Evolutionary conservation across 2,113 vertebrate species (phyloP).

Genomic region (Lycaon pictus): DNA sequence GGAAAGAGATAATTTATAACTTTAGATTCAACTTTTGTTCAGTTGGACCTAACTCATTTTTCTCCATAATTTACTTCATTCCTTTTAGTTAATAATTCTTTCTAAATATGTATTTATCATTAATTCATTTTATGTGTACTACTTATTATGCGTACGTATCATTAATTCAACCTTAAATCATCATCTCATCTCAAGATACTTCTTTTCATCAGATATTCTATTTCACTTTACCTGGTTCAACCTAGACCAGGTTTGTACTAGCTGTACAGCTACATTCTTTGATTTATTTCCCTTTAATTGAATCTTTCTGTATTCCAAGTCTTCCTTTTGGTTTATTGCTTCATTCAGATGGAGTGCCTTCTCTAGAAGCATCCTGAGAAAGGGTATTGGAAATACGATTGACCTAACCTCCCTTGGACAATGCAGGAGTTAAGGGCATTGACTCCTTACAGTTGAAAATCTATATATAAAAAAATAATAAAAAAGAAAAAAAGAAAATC

Average conservation of each 20-base stretch:
- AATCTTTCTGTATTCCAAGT: background rate
- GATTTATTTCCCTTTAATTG: background rate
- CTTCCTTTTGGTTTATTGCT: background rate
- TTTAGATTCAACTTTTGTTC: background rate
- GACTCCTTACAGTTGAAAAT: background rate
- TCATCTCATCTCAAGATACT: background rate
- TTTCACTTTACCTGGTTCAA: background rate
- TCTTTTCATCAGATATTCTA: background rate
- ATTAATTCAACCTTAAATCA: background rate
- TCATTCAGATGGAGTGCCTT: background rate
- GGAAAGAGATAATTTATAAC: background rate
- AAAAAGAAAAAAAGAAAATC: background rate
- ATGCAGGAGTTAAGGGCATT: background rate
- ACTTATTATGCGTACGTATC: background rate
- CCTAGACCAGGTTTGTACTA: background rate
- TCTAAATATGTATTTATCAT: background rate
- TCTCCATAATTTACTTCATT: conserved; percentile 12
- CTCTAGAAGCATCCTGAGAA: background rate
- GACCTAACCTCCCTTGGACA: background rate
- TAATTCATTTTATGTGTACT: background rate
- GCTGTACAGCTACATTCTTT: background rate
- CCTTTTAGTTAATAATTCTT: background rate
- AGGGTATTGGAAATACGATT: background rate
- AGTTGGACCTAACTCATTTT: background rate
- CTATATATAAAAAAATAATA: background rate